Base-by-base conservation (phyloP, 2,797 vertebrate species). In the Phrynocephalus forsythii region DNA sequence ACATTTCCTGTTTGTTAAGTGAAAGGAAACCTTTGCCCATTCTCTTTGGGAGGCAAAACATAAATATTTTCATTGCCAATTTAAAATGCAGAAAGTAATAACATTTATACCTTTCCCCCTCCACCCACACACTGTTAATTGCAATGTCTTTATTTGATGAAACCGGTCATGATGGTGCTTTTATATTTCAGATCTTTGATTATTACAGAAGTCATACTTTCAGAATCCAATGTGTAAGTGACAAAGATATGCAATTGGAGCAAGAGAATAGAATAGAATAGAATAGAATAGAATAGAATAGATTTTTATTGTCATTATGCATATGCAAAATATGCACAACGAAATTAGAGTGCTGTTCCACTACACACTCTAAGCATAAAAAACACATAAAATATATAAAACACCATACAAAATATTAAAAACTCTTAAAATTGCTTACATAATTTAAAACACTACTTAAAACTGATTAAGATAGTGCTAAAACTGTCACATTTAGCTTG, bases 1-100 rank as follows among this genome's bases (percentile, higher is more conserved):
- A 86, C 83, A 79, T 79, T 66, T 82, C 73, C 73, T 82, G 73
- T 89, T 89, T 83, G 85, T 73, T 68, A 60, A 89, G 79, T 56
- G 71, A 86, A 83, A 79, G 60, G 33, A 84, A 80, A 56, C 68
- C 48, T 75, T 84, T 79, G 69, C 69, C 30, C 26, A 48, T 4
- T n/a, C 63, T 28, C 77, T 86, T 44, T 50, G 63, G 82, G 71
- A 60, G 63, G 78, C 60, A 22, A 80, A 83, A 75, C 18, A 68
- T 66, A 66, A 73, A 84, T 69, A 56, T 56, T 86, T 30, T 68
- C 48, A 69, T 26, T 30, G 26, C 63, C 20, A 86, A 52, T 33
- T 75, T 33, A 75, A 81, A 84, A 83, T 72, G 81, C 56, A 79
- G 44, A 79, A 38, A 33, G 68, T 79, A 26, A 22, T 67, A 77